A percentile compares a stretch with the other conserved stretches of the same genome.
Evolutionary conservation across 1,140 invertebrate genomes (phyloP).

Genomic region (Hesperophylax magnus): DNA sequence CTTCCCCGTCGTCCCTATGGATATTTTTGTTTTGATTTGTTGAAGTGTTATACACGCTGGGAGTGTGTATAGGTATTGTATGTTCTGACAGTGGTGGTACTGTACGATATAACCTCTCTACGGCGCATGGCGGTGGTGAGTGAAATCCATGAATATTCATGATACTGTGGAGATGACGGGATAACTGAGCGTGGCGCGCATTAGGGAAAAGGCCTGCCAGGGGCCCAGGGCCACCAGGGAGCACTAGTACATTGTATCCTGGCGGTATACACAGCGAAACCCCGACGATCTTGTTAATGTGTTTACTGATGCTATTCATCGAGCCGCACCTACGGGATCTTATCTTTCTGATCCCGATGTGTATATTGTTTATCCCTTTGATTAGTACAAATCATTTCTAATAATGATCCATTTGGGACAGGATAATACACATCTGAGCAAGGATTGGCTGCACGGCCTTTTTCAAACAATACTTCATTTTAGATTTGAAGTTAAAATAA

Average conservation of each 20-base stretch:
- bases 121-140: neutral
- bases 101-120: too few species aligned
- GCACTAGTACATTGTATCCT: neutral
- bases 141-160: constrained; percentile 25
- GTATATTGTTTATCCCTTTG: neutral
- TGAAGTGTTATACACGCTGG: too few species aligned
- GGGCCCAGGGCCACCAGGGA: neutral
- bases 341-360: neutral
- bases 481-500: too few species aligned
- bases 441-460: too few species aligned
- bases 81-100: too few species aligned
- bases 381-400: neutral
- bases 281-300: constrained; percentile 33
- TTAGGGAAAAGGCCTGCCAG: constrained; percentile 11
- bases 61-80: too few species aligned
- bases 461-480: too few species aligned
- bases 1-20: too few species aligned
- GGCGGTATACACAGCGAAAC: neutral
- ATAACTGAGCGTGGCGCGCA: constrained; percentile 17
- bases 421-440: neutral
- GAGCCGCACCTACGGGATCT: neutral
- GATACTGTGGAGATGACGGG: neutral
- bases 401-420: neutral
- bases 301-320: constrained; percentile 15
- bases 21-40: too few species aligned